phyloP scores from a whole-genome alignment of 2,888 invertebrate species.

The Stomorhina lunata region DNA sequence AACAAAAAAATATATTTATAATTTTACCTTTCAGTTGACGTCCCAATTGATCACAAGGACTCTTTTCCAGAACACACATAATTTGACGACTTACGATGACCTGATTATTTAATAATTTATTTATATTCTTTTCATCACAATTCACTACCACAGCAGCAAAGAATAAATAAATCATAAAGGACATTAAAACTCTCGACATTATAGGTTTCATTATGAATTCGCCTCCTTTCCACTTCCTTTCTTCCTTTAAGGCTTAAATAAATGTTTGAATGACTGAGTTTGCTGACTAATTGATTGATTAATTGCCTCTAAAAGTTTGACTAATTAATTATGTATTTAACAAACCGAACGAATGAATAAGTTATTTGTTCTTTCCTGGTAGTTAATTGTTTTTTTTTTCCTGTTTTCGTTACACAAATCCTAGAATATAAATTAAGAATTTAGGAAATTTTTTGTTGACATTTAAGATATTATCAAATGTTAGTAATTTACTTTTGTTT shows the following conservation, averaged over 20 bases:
- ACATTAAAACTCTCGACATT: conserved; percentile 41
- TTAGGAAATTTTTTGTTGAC: background rate
- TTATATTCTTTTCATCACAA: conserved; percentile 75
- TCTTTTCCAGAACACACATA: conserved; percentile 82
- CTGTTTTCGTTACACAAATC: no score
- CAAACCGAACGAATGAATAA: background rate
- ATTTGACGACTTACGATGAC: conserved; percentile 81
- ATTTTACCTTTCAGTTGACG: conserved; percentile 83
- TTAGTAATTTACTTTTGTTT: conserved; percentile 14
- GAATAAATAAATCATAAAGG: conserved; percentile 54
- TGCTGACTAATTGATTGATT: background rate
- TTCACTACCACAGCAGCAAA: conserved; percentile 51
- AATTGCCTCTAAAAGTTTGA: background rate
- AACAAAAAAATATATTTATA: background rate
- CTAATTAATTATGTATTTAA: background rate
- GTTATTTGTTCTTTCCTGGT: conserved; percentile 1
- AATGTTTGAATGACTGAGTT: conserved; percentile 22
- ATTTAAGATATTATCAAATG: background rate
- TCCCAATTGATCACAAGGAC: conserved; percentile 83
- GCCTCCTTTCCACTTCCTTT: background rate
- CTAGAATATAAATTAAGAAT: no score
- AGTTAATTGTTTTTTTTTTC: conserved; percentile 12
- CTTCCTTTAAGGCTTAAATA: background rate
- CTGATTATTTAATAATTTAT: conserved; percentile 76
- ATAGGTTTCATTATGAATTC: conserved; percentile 52